Base-by-base conservation (phyloP, 1,140 invertebrate genomes). In the Aphelenchoides fujianensis region DNA sequence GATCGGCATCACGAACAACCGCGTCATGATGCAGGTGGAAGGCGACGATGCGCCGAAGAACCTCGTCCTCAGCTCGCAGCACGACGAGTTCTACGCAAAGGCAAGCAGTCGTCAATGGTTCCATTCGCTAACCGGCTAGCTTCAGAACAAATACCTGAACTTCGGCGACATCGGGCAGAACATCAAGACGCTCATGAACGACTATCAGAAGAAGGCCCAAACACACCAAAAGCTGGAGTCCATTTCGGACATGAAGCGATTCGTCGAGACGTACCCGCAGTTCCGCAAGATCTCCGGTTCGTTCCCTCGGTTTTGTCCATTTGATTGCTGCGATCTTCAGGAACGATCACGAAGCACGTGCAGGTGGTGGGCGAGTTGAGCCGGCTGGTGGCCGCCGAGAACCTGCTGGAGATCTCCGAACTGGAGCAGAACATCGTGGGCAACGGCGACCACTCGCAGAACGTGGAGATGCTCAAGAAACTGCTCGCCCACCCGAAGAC, bases 161-260 rank as follows among this genome's bases (percentile, higher is more conserved):
- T 98, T 96, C 88, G 96, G 96, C 34, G 95, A 98, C 87, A 97
- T 98, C 83, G 95, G 94, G 0, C 91, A 93, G 79, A 97, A 93
- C 36, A 96, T 98, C 71, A 97, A 98, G 86, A 89, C 91, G 52
- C 86, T 98, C 31, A 97, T 98, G 91, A 95, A 98, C 64, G 93
- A 97, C 76, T 98, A 97, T 86, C 95, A 98, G 86, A 90, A 89
- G 74, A 95, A 95, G 87, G 92, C 93, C 1, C 92, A 97, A 83
- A 93, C 91, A 80, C 92, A 97, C 82, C 84, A 87, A 41, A 97
- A 98, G 88, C 91, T 98, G 1, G 96, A 98, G 87, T 96, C 92
- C 73, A 98, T 99, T 79, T 89, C 90, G 0, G 96, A 98, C 84
- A 98, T 98, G 95, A 98, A 98, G 88, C 91, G 90, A 79, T 99